Evolutionary conservation across 1,140 invertebrate genomes (phyloP).

Genomic region (Drosophila willistoni): DNA sequence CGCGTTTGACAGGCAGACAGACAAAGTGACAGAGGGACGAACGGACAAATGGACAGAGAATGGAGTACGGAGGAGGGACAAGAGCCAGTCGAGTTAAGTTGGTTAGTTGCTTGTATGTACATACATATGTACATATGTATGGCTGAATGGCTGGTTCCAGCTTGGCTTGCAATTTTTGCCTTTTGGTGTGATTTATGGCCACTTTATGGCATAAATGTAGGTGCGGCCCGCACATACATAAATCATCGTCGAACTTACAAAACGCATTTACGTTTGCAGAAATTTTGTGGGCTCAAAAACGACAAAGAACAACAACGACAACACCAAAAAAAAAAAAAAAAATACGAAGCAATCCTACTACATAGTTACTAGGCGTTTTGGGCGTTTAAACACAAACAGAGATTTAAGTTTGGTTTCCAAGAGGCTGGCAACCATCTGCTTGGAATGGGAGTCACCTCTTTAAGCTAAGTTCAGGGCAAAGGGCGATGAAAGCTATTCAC

Average conservation of each 20-base stretch:
- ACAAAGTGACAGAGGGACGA: constrained; percentile 63
- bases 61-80: no score
- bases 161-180: constrained; percentile 63
- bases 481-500: no score
- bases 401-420: no score
- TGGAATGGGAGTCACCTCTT: no score
- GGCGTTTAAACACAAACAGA: no score
- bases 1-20: constrained; percentile 34
- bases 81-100: constrained; percentile 14
- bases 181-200: constrained; percentile 78
- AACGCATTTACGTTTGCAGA: constrained; percentile 50
- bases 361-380: no score
- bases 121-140: no score
- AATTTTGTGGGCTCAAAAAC: constrained; percentile 11
- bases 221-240: constrained; percentile 72
- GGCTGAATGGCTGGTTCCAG: constrained; percentile 5
- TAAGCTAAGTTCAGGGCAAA: no score
- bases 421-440: no score
- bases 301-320: no score
- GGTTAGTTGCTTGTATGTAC: neutral
- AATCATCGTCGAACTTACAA: constrained; percentile 71
- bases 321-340: no score
- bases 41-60: constrained; percentile 15
- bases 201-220: constrained; percentile 78
- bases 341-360: no score